Evolutionary conservation across 2,113 vertebrate species (phyloP).

Genomic region (Gymnorhina tibicen): DNA sequence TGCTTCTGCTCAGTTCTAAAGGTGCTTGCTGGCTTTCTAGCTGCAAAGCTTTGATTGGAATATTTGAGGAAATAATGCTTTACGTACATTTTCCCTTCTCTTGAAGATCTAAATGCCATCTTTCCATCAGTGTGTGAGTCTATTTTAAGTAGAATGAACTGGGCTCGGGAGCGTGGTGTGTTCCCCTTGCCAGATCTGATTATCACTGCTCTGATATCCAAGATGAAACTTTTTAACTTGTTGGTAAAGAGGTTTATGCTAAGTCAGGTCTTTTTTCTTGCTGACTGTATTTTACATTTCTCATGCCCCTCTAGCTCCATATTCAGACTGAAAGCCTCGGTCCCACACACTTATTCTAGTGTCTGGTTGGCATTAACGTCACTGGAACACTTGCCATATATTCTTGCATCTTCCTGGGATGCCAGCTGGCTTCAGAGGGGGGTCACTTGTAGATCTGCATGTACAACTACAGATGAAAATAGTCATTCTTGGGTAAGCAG

Average conservation of each 20-base stretch:
- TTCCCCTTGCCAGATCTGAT: neutral
- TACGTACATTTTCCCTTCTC: accelerated
- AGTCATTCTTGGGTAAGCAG: neutral
- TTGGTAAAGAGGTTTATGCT: neutral
- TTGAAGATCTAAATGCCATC: too few species aligned
- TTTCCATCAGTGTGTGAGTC: accelerated
- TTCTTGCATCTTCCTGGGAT: neutral
- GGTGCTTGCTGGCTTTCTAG: too few species aligned
- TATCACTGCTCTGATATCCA: neutral
- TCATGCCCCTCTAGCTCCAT: accelerated
- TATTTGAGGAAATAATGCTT: neutral
- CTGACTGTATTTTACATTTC: neutral
- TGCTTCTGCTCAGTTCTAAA: neutral
- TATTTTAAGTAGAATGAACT: accelerated
- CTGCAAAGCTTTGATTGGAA: neutral
- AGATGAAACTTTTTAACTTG: neutral
- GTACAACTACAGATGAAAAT: neutral
- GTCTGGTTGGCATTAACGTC: neutral
- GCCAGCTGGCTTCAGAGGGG: neutral
- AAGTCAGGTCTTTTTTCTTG: neutral
- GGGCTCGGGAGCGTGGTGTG: neutral
- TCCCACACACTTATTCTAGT: accelerated
- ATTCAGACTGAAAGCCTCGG: neutral
- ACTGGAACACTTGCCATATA: neutral
- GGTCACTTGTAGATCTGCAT: neutral